Percentiles rank a stretch among this genome's conserved stretches.
These are phyloP conservation scores for Poecilus cupreus DNA, from an alignment of 2,888 invertebrate genomes.

Conservation along the genomic window DNA sequence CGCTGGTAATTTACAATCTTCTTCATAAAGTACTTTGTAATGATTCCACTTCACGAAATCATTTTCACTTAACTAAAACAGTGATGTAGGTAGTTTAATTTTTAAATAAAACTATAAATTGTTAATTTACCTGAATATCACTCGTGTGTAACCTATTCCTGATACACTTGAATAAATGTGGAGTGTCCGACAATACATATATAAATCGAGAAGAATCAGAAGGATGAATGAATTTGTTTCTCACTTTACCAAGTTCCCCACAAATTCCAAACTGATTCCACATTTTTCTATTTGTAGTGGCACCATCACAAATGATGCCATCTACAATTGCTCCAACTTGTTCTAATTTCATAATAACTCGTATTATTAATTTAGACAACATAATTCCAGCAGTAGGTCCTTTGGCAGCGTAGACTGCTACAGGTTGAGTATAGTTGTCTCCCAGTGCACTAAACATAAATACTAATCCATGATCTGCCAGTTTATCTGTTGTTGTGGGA, in stretches of 20 bases:
- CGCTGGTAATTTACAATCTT: slow-evolving; percentile 50
- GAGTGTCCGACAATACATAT: slow-evolving; percentile 63
- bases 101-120: slow-evolving; percentile 57
- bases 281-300: slow-evolving; percentile 62
- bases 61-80: slow-evolving; percentile 16
- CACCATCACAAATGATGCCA: slow-evolving; percentile 62
- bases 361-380: no score
- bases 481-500: neutral
- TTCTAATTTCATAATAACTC: no score
- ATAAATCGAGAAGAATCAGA: slow-evolving; percentile 57
- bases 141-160: slow-evolving; percentile 61
- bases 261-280: slow-evolving; percentile 60
- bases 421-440: slow-evolving; percentile 41
- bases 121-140: neutral
- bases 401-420: slow-evolving; percentile 55
- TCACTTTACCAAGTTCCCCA: slow-evolving; percentile 1
- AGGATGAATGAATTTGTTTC: slow-evolving; percentile 49
- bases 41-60: slow-evolving; percentile 54
- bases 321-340: slow-evolving; percentile 61
- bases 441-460: slow-evolving; percentile 56
- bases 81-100: slow-evolving; percentile 24
- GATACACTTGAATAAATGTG: slow-evolving; percentile 63
- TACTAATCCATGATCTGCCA: slow-evolving; percentile 51
- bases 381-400: no score
- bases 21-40: slow-evolving; percentile 50